Percentiles rank a stretch among this genome's conserved stretches.
Evolutionary conservation across 2,888 invertebrate genomes (phyloP).

Genomic region (Cephus rjabovi): DNA sequence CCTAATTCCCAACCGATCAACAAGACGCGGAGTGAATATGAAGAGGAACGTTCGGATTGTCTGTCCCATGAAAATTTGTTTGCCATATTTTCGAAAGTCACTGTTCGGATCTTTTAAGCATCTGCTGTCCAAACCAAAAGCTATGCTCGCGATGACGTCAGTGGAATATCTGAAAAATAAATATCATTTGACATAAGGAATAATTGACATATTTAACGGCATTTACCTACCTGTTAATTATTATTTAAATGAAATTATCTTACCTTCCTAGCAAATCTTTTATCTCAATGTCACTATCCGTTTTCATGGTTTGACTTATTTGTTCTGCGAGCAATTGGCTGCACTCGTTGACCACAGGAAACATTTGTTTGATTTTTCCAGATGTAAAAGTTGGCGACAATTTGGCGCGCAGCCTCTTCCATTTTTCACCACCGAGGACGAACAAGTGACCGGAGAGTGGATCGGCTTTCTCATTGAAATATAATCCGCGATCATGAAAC

Average conservation of each 20-base stretch:
- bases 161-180: slow-evolving; percentile 54
- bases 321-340: slow-evolving; percentile 44
- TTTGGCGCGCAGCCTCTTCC: slow-evolving; percentile 66
- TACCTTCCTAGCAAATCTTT: slow-evolving; percentile 33
- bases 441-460: slow-evolving; percentile 59
- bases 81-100: slow-evolving; percentile 2
- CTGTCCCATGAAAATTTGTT: slow-evolving; percentile 23
- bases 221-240: too few species aligned
- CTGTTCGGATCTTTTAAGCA: slow-evolving; percentile 53
- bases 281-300: slow-evolving; percentile 35
- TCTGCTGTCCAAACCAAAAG: slow-evolving; percentile 65
- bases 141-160: slow-evolving; percentile 65
- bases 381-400: slow-evolving; percentile 68
- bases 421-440: slow-evolving; percentile 61
- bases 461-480: slow-evolving; percentile 54
- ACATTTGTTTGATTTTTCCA: slow-evolving; percentile 68
- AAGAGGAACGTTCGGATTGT: not conserved
- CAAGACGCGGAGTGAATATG: slow-evolving; percentile 22
- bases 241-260: too few species aligned
- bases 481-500: slow-evolving; percentile 60
- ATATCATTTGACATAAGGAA: too few species aligned
- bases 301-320: slow-evolving; percentile 20
- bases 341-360: slow-evolving; percentile 55
- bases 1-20: slow-evolving; percentile 8
- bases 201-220: too few species aligned